phyloP scores from a whole-genome alignment of 2,797 vertebrate genomes.

The Alfaro cultratus region DNA sequence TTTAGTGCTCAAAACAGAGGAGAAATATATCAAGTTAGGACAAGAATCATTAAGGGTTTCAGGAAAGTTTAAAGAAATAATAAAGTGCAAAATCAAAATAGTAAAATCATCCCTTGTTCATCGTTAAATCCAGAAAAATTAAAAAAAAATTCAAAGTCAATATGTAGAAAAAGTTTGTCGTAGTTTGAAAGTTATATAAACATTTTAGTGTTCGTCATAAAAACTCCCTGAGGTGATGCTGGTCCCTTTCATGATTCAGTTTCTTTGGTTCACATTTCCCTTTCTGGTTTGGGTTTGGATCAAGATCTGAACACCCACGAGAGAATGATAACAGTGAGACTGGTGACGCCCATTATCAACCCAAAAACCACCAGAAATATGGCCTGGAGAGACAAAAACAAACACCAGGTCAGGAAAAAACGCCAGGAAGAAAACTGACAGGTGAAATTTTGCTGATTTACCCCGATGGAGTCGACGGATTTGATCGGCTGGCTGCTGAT shows the following conservation, averaged over 20 bases:
- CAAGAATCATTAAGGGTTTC: neutral
- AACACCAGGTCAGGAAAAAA: neutral
- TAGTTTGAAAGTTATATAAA: neutral
- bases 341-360: conserved; percentile 85
- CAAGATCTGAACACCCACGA: conserved; percentile 79
- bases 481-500: conserved; percentile 84
- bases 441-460: conserved; percentile 65
- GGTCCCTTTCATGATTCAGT: conserved; percentile 18
- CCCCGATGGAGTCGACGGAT: conserved; percentile 87
- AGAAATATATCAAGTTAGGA: neutral
- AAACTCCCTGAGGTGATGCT: conserved; percentile 23
- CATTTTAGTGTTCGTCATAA: conserved; percentile 3
- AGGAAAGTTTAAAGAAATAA: neutral
- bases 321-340: conserved; percentile 86
- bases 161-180: neutral
- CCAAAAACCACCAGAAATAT: conserved; percentile 82
- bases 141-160: neutral
- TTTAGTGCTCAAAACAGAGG: conserved; percentile 27
- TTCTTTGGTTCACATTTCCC: conserved; percentile 44
- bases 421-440: neutral
- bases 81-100: conserved; percentile 31
- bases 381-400: conserved; percentile 65
- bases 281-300: conserved; percentile 35
- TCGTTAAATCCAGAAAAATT: neutral
- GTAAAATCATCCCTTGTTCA: neutral